Conservation (phyloP, 2,113 vertebrate genomes). For the Anhinga anhinga region DNA sequence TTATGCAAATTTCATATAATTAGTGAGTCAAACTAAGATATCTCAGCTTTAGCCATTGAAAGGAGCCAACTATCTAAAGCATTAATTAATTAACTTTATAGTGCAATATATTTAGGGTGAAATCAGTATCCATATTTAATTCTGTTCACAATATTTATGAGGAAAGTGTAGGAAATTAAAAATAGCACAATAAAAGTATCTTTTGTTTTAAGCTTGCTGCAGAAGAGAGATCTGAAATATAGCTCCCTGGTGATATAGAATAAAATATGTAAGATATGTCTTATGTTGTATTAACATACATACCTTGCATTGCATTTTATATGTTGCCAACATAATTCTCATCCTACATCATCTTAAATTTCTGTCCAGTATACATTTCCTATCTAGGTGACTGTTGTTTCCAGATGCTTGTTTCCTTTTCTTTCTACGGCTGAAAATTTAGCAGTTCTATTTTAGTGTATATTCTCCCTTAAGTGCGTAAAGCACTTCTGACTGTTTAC, state of each 20-base stretch:
- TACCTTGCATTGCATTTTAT: background rate
- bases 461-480: slow-evolving; percentile 21
- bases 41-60: background rate
- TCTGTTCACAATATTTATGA: background rate
- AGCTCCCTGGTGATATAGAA: background rate
- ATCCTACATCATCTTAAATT: background rate
- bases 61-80: background rate
- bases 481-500: slow-evolving; percentile 56
- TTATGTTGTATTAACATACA: background rate
- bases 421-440: slow-evolving; percentile 33
- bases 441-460: slow-evolving; percentile 18
- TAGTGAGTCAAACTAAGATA: slow-evolving; percentile 13
- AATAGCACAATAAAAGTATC: background rate
- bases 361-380: background rate
- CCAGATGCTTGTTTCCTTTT: slow-evolving; percentile 6
- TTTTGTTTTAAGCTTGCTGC: background rate
- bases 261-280: background rate
- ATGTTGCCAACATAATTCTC: background rate
- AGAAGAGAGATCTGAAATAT: background rate
- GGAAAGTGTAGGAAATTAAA: background rate
- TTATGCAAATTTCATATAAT: slow-evolving; percentile 22
- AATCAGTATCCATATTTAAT: background rate
- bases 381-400: background rate
- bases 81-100: slow-evolving; percentile 1
- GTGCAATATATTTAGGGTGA: background rate